Evolutionary conservation across 2,797 vertebrate genomes (phyloP).

Genomic region (Sitta carolinensis): DNA sequence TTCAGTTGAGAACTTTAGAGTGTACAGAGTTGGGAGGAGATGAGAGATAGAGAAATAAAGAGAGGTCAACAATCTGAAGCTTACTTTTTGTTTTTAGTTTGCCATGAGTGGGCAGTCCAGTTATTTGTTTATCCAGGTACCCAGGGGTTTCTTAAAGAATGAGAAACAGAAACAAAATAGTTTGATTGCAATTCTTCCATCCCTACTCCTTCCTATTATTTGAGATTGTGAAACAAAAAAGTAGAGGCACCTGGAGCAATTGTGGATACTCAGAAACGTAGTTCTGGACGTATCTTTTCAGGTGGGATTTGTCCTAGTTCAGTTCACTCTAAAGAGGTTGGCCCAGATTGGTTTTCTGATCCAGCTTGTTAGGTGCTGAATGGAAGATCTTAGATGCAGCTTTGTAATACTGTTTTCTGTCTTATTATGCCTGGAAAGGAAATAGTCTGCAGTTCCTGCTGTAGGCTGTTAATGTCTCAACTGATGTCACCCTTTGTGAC

Average conservation of each 20-base stretch:
- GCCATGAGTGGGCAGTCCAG: background rate
- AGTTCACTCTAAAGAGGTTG: background rate
- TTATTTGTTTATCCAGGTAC: background rate
- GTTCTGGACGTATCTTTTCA: background rate
- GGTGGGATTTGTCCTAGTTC: background rate
- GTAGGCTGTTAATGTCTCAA: background rate
- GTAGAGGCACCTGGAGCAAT: background rate
- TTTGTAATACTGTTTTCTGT: background rate
- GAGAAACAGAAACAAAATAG: background rate
- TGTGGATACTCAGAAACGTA: background rate
- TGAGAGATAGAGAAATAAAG: background rate
- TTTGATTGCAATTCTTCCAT: background rate
- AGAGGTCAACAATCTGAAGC: background rate
- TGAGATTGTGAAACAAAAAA: background rate
- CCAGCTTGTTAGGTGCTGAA: background rate
- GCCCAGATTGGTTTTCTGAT: background rate
- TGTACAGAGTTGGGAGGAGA: background rate
- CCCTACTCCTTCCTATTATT: background rate
- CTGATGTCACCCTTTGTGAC: background rate
- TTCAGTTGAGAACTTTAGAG: constrained; percentile 72
- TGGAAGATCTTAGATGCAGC: background rate
- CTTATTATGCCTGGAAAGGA: background rate
- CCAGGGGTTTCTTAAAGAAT: background rate
- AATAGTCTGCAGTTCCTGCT: background rate
- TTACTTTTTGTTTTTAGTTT: constrained; percentile 75